Percentiles rank a stretch among this genome's conserved stretches.
phyloP scores from a whole-genome alignment of 2,797 vertebrate species.

The Rhodeus uyekii region DNA sequence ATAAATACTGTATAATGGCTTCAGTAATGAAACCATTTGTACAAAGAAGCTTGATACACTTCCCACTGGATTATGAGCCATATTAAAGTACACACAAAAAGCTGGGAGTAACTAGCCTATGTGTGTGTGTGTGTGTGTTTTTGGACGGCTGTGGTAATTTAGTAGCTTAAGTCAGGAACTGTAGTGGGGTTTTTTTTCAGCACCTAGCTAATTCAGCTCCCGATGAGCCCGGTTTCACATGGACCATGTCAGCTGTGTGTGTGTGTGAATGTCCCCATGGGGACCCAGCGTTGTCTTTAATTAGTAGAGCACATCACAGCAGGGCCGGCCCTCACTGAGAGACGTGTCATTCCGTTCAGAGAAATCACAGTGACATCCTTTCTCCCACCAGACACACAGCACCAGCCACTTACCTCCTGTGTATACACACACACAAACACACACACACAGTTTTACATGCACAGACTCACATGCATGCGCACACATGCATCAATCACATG shows the following conservation, averaged over 20 bases:
- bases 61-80: constrained; percentile 15
- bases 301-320: constrained; percentile 67
- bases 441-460: not conserved
- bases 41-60: not conserved
- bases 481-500: not conserved
- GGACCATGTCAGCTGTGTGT: constrained; percentile 11
- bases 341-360: constrained; percentile 58
- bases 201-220: constrained; percentile 9
- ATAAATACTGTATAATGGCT: constrained; percentile 26
- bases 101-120: not conserved
- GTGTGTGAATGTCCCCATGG: constrained; percentile 41
- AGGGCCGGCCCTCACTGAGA: constrained; percentile 54
- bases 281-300: constrained; percentile 63
- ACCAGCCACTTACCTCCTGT: constrained; percentile 36
- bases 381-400: constrained; percentile 41
- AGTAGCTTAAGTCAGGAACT: constrained; percentile 18
- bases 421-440: constrained; percentile 32
- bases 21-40: constrained; percentile 20
- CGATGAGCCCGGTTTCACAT: not conserved
- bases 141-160: not conserved
- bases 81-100: constrained; percentile 10
- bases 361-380: constrained; percentile 65
- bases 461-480: not conserved
- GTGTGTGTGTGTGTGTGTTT: not conserved
- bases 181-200: not conserved